Evolutionary conservation across 35 echinoderm and acorn worm genomes (phyloP).

Genomic region (Anneissia japonica): DNA sequence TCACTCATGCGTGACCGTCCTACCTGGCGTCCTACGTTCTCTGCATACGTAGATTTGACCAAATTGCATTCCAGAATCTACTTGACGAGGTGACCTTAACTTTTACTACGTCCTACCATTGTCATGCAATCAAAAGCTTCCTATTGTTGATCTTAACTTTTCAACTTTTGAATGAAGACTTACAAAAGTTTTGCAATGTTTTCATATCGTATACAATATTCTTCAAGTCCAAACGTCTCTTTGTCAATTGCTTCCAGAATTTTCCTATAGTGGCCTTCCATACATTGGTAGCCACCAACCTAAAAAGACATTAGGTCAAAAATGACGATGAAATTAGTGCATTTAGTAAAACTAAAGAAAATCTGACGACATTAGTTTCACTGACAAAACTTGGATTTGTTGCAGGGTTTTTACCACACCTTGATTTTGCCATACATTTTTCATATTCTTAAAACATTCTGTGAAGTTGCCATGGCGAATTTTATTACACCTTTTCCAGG

Average conservation of each 20-base stretch:
- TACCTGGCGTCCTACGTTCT: too few species aligned
- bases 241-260: constrained; percentile 17
- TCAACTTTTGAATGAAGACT: constrained; percentile 12
- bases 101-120: neutral
- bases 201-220: neutral
- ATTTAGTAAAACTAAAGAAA: neutral
- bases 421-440: too few species aligned
- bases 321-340: neutral
- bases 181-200: constrained; percentile 31
- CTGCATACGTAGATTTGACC: too few species aligned
- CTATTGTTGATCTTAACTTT: too few species aligned
- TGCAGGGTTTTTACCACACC: too few species aligned
- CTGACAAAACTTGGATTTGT: too few species aligned
- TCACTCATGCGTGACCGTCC: too few species aligned
- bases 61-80: neutral
- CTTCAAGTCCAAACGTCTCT: neutral
- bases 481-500: too few species aligned
- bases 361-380: too few species aligned
- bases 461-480: too few species aligned
- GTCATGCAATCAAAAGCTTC: neutral
- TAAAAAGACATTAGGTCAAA: neutral
- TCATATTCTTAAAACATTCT: too few species aligned
- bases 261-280: constrained; percentile 5
- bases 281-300: constrained; percentile 21
- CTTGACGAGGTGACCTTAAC: neutral